Base-by-base conservation (phyloP, 2,113 vertebrate species). In the Oncorhynchus clarkii region DNA sequence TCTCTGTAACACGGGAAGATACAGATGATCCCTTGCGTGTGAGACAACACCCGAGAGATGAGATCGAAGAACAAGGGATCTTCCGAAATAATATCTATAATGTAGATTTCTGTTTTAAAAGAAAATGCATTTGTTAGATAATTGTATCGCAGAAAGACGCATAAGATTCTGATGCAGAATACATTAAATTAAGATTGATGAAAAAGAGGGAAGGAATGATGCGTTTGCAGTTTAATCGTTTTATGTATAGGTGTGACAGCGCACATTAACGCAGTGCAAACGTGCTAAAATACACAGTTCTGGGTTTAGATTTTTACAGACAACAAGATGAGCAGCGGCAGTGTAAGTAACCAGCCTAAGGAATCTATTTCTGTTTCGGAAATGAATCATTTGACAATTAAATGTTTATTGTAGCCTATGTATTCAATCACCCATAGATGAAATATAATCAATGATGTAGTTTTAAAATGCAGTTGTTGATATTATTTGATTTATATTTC, bases 241-340 rank as follows among this genome's bases (percentile, higher is more conserved):
- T 83, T 31, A 67, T 11, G 9, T 11, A 11, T 45, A 45, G 39
- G n/a, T 22, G 22, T 64, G 16, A 73, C 3, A 51, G 51, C 51
- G 16, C 16, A 54, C 16, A 54, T 18, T 16, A 54, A 54, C 16
- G 26, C 66, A 20, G 5, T 34, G 26, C 57, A 72, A 51, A 66
- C 16, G 45, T 27, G 64, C 62, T 27, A 64, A 64, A 64, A 64
- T 11, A 29, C 26, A 5, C 7, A 64, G 7, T 11, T 64, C n/a
- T 22, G 24, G 27, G 16, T 51, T 16, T 57, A 54, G 51, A 54
- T 54, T 18, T 14, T 4, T 54, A 54, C 51, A 18, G 51, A 54
- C 51, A 54, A 2, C 70, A 85, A 77, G 83, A 92, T 91, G 90
- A 90, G 82, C 84, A 74, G 72, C 24, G 71, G 27, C 34, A 62